Percentiles rank a stretch among this genome's conserved stretches.
Evolutionary conservation across 1,140 invertebrate genomes (phyloP).

Genomic region (Diachasma alloeum): DNA sequence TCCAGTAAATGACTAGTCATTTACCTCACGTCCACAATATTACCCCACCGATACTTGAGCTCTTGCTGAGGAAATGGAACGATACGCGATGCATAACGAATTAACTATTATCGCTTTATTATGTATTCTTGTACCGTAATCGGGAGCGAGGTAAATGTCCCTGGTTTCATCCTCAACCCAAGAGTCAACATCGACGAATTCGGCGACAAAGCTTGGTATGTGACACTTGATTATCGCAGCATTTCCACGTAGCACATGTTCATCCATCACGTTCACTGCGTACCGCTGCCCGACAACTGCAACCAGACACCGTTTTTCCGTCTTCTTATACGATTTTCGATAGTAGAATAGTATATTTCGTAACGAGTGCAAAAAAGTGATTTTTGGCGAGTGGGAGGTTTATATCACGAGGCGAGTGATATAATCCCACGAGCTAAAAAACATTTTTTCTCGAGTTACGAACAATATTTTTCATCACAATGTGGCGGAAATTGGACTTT

Average conservation of each 20-base stretch:
- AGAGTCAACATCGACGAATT: slow-evolving; percentile 84
- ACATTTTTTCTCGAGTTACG: no score
- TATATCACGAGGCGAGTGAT: no score
- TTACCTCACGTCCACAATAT: not conserved
- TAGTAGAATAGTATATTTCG: no score
- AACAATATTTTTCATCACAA: no score
- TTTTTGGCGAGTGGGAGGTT: no score
- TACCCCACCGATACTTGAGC: not conserved
- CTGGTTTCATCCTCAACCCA: slow-evolving; percentile 82
- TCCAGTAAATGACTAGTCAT: slow-evolving; percentile 8
- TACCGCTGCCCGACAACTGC: slow-evolving; percentile 90
- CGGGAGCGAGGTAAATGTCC: slow-evolving; percentile 72
- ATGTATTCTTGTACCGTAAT: slow-evolving; percentile 70
- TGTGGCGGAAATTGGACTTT: no score
- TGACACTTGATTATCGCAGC: slow-evolving; percentile 90
- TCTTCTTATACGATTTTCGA: slow-evolving; percentile 23
- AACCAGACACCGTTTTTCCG: slow-evolving; percentile 63
- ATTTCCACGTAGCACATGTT: slow-evolving; percentile 88
- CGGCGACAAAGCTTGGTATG: slow-evolving; percentile 90
- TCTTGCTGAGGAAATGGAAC: slow-evolving; percentile 6
- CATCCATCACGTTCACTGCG: slow-evolving; percentile 89
- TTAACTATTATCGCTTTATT: not conserved
- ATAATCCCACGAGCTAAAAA: no score
- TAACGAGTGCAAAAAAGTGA: no score
- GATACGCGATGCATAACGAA: slow-evolving; percentile 22